phyloP scores from a whole-genome alignment of 2,797 vertebrate species.

The Anas flavirostris region DNA sequence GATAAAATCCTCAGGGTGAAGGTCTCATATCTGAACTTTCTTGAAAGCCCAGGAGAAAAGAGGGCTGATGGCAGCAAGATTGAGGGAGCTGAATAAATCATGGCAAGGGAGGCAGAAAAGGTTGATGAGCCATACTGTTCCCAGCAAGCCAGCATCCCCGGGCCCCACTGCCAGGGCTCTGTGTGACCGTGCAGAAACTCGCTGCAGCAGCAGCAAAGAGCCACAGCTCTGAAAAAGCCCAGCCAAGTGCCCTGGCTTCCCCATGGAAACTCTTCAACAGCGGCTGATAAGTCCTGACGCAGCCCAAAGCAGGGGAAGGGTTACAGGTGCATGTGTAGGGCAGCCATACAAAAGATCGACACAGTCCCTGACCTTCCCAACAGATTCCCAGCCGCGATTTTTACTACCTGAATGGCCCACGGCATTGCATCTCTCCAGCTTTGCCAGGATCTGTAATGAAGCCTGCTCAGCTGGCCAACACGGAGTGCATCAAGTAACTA shows the following conservation, averaged over 20 bases:
- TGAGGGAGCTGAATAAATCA: not conserved
- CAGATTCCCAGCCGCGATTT: not conserved
- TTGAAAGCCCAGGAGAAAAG: conserved; percentile 37
- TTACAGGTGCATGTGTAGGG: not conserved
- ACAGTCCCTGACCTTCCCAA: not conserved
- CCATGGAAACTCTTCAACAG: not conserved
- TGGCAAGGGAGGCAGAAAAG: not conserved
- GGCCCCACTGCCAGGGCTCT: not conserved
- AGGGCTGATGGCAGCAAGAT: not conserved
- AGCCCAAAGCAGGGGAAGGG: not conserved
- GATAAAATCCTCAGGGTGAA: not conserved
- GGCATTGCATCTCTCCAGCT: not conserved
- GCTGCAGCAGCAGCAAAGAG: not conserved
- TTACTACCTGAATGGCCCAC: not conserved
- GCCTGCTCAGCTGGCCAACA: not conserved
- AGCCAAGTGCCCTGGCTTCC: not conserved
- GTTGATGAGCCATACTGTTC: not conserved
- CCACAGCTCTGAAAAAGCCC: not conserved
- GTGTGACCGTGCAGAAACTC: not conserved
- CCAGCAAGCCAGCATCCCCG: not conserved
- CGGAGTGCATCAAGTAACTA: not conserved
- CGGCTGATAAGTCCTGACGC: not conserved
- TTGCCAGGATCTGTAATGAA: not conserved
- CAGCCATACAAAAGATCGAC: not conserved
- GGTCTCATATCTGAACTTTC: not conserved